These are phyloP conservation scores for Caenorhabditis wallacei DNA, from an alignment of 2,888 invertebrate species.

Conservation along the genomic window DNA sequence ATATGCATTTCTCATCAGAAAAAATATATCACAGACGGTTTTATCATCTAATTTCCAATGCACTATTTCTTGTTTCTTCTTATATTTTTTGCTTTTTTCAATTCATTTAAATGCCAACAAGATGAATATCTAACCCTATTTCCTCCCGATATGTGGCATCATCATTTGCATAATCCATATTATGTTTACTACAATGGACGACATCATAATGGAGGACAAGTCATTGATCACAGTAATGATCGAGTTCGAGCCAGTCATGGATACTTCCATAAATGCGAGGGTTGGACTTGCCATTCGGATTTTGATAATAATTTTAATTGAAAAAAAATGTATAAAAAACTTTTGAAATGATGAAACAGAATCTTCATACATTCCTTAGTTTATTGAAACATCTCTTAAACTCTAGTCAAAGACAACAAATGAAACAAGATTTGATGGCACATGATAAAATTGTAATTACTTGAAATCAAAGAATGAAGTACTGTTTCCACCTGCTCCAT, in stretches of 20 bases:
- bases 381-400: background rate
- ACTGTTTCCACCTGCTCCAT: conserved; percentile 37
- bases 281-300: conserved; percentile 54
- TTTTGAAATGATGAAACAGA: too few species aligned
- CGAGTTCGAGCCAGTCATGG: conserved; percentile 44
- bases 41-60: background rate
- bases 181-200: conserved; percentile 34
- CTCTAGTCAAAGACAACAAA: background rate
- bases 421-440: conserved; percentile 28
- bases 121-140: conserved; percentile 22
- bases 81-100: background rate
- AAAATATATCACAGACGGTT: background rate
- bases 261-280: conserved; percentile 35
- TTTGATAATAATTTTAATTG: background rate
- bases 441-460: conserved; percentile 8
- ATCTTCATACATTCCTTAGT: too few species aligned
- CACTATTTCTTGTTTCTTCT: background rate
- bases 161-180: conserved; percentile 42
- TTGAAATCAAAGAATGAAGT: conserved; percentile 48
- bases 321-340: background rate
- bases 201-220: conserved; percentile 42
- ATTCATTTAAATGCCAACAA: background rate
- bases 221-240: conserved; percentile 13
- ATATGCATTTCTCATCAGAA: too few species aligned
- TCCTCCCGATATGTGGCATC: conserved; percentile 33